Base-by-base conservation (phyloP, 2,113 vertebrate genomes). In the Tychaedon coryphoeus region DNA sequence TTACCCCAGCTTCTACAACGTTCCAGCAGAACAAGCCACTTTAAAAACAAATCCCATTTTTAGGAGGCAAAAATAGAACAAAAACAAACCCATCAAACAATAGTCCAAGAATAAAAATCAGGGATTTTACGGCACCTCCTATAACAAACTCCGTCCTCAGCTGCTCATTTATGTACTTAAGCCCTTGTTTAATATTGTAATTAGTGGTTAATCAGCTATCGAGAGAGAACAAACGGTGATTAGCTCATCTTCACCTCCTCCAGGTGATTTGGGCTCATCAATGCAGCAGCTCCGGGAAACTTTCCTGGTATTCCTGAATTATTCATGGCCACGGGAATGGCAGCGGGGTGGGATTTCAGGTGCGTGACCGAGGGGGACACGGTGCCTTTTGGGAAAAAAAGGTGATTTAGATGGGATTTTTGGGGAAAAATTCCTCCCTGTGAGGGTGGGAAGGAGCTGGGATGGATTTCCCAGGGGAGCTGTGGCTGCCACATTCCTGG, bases 101-200 rank as follows among this genome's bases (percentile, higher is more conserved):
- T 42, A 86, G 58, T 3, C 67, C 64, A 58, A 70, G 79, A 70
- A 86, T 38, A 89, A 92, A 96, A 96, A 69, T 50, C 80, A 65
- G 84, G 83, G 45, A 71, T 77, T 95, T 78, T 86, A 56, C n/a
- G 53, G 64, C 86, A 31, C 54, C 48, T 86, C 60, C 58, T 54
- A 70, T 29, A 94, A 86, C 69, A 69, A 88, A 22, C 86, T 74
- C 61, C 34, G 43, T 89, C 82, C 80, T 95, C 86, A 81, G 79
- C 83, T 54, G 76, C 79, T 93, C 64, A 80, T 93, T 96, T 86
- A 33, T 13, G 1, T 54, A 47, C 47, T 14, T 3, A 38, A 77
- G 64, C 58, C 79, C 83, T 93, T 81, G 88, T 89, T 97, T 92
- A 86, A 96, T 92, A 95, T 97, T 97, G 89, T 94, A 93, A 95